A percentile compares a stretch with the other conserved stretches of the same genome.
These are phyloP conservation scores for Acleris sparsana DNA, from an alignment of 2,888 invertebrate species.

Conservation along the genomic window DNA sequence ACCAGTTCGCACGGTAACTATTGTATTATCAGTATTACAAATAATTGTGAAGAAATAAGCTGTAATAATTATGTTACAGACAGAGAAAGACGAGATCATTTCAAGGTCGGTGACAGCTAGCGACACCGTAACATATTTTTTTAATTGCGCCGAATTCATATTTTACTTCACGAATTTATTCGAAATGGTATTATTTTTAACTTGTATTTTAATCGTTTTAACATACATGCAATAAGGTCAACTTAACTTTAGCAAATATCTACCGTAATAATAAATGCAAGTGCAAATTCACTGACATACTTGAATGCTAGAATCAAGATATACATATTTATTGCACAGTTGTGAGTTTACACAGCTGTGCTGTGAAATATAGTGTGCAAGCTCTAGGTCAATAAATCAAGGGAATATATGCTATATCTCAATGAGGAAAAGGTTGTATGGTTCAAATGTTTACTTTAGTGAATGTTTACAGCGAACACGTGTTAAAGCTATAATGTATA, in stretches of 20 bases:
- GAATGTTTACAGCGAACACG: conserved; percentile 44
- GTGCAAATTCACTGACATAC: conserved; percentile 12
- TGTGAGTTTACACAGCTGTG: conserved; percentile 29
- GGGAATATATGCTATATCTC: conserved; percentile 10
- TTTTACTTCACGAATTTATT: too few relatives aligned
- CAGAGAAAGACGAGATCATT: not conserved
- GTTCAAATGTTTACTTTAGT: too few relatives aligned
- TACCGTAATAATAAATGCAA: conserved; percentile 5
- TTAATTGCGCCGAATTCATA: too few relatives aligned
- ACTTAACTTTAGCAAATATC: not conserved
- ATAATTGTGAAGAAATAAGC: conserved; percentile 46
- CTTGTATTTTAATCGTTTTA: too few relatives aligned
- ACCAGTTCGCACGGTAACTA: conserved; percentile 53
- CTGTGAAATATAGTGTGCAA: conserved; percentile 12
- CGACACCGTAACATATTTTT: too few relatives aligned
- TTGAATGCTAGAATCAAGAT: conserved; percentile 19
- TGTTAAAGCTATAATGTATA: conserved; percentile 51
- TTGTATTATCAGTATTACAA: conserved; percentile 54
- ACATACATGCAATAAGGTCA: too few relatives aligned
- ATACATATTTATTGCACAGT: conserved; percentile 20
- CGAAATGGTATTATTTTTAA: too few relatives aligned
- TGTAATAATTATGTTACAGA: conserved; percentile 41
- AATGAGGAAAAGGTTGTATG: conserved; percentile 5
- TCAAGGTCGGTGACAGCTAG: too few relatives aligned
- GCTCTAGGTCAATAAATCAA: not conserved